Evolutionary conservation across 1,140 invertebrate species (phyloP), one percentile per base, ranked within the genome.

Genomic region (Mizuhopecten yessoensis): DNA sequence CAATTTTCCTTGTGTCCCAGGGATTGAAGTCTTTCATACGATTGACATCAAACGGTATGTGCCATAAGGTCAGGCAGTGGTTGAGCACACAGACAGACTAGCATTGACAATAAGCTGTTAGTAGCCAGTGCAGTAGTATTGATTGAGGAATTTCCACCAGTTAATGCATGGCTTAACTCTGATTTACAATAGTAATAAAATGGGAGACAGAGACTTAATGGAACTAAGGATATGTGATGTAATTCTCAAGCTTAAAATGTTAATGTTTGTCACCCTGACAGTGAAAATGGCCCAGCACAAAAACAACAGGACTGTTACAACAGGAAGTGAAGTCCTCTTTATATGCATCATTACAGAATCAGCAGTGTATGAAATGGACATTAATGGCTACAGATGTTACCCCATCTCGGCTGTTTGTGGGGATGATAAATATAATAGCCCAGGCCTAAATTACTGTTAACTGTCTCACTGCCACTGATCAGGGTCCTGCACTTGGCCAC

Each of bases 361-460:
- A 75, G n/a, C 57, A 75, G 57, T 75, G 57, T 75, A 75, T 75
- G 11, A 75, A 75, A 75, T n/a, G n/a, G 57, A 75, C 42, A 45
- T 45, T n/a, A 0, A 9, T 75, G 11, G 7, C 57, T 29, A 7
- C 57, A 29, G 57, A 75, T 29, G 45, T 57, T 57, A 57, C 2
- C 17, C 45, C 36, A 39, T 39, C 36, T 39, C 36, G 1, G 42
- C 42, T 75, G 17, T 75, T 20, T 49, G 45, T 49, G 45, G 9
- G 57, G 36, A 39, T 39, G 13, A 39, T 39, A n/a, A n/a, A 23
- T 49, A 20, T 49, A 29, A 75, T 29, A 29, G 23, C 57, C 57
- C 57, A 45, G 42, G 17, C 42, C n/a, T n/a, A n/a, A n/a, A n/a
- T n/a, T n/a, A n/a, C n/a, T n/a, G n/a, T n/a, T n/a, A n/a, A n/a